Base-by-base conservation (phyloP, 2,888 invertebrate genomes). In the Phortica magna region DNA sequence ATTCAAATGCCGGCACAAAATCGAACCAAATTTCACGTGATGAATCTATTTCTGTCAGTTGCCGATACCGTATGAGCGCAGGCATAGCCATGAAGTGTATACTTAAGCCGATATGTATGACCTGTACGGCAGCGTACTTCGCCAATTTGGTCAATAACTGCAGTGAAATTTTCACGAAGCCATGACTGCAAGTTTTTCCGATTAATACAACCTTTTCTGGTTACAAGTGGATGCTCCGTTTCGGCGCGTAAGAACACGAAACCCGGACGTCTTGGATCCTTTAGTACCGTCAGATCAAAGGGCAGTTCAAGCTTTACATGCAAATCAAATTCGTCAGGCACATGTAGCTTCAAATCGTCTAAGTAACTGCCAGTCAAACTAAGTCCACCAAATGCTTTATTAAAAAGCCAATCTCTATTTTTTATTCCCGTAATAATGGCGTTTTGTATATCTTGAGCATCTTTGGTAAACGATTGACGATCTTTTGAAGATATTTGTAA, bases 61-160 rank as follows among this genome's bases (percentile, higher is more conserved):
- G 89, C 88, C 10, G 77, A 55, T 10, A 89, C 73, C 0, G 87
- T 89, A 67, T 90, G 90, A 0, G 89, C 90, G 1, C 89, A 85
- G 1, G 75, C 80, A 68, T 70, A 73, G 2, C 84, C 87, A 2
- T 79, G 75, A 0, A 64, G 7, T 4, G 53, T 73, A 31, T 85
- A 84, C 2, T 74, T 64, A 10, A 86, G n/a, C 2, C 42, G 61
- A 59, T 84, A 86, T 0, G 12, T 31, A 2, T 82, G 77, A 0
- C 68, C 53, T 0, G 43, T 39, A 0, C 3, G 1, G 72, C 81
- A 80, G 0, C 9, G 19, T 6, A 85, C 79, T 12, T 42, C 2
- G 19, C 78, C 73, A 9, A 83, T 19, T 17, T 73, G n/a, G 0
- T 72, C 71, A 65, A 86, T 80, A 0, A 78, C 78, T 2, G 71